Evolutionary conservation across 2,797 vertebrate genomes (phyloP), one percentile per base, ranked within the genome.

Genomic region (Epinephelus malabaricus): DNA sequence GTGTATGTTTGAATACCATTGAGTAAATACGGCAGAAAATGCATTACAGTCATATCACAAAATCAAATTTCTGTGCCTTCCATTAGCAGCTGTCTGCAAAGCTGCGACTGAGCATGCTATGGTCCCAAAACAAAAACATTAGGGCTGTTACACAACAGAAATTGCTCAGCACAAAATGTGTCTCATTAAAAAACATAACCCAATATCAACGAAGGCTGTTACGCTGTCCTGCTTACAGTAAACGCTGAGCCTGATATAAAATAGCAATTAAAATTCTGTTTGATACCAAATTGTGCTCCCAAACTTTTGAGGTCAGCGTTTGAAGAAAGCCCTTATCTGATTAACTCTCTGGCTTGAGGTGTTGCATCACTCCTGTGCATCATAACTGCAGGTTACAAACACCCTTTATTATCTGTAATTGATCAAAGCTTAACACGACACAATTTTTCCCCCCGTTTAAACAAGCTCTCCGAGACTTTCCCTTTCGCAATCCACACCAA

Each of bases 241-340:
- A 65, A 76, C 19, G 47, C 61, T 69, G 56, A 69, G 56, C 46
- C 63, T 51, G 64, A 72, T 47, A 69, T 27, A 80, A 78, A 49
- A 53, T 11, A 40, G 68, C 51, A 81, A 81, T 84, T 80, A 76
- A 82, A 79, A 86, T 85, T 76, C 66, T 43, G 47, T 86, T 89
- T 86, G 80, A 86, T 75, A 56, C 27, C 40, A 76, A 77, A 79
- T 18, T 73, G 5, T 14, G 61, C 50, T 68, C 68, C 45, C n/a
- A 71, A 21, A 72, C 38, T 27, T 82, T 81, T 73, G 13, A 86
- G 78, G 82, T 82, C 86, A 82, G 55, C 23, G 8, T 84, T 80
- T 77, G 78, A 86, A 81, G 55, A 60, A 11, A 2, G 49, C 47
- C 71, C 67, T 76, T 73, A 82, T 91, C 73, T 75, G 79, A 86